Conservation (phyloP, 2,113 vertebrate genomes). For the Engystomops pustulosus region DNA sequence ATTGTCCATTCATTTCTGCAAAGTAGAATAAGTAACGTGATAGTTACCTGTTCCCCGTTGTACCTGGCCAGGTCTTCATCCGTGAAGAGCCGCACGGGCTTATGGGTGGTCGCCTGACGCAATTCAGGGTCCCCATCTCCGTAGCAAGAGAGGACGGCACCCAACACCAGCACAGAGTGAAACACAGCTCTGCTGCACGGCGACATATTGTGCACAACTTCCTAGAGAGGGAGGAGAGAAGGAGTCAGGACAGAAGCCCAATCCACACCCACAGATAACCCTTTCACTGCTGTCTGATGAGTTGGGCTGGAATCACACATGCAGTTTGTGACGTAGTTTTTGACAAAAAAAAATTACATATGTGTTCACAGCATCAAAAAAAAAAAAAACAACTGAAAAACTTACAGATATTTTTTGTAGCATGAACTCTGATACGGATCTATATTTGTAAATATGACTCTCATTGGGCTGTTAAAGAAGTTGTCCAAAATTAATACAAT, state of each 20-base stretch:
- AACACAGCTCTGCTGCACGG: neutral
- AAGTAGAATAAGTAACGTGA: neutral
- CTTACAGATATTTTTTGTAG: too few relatives aligned
- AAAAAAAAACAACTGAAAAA: too few relatives aligned
- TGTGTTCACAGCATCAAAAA: too few relatives aligned
- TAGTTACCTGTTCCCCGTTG: conserved; percentile 81
- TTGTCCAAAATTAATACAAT: too few relatives aligned
- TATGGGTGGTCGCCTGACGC: conserved; percentile 53
- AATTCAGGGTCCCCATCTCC: neutral
- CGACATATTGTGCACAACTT: conserved; percentile 7
- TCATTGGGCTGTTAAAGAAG: too few relatives aligned
- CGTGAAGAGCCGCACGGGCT: conserved; percentile 87
- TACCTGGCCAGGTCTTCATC: conserved; percentile 86
- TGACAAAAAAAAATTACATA: too few relatives aligned
- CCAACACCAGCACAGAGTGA: neutral
- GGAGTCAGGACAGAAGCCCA: neutral
- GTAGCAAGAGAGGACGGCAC: neutral
- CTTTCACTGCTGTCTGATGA: neutral
- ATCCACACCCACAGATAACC: conserved; percentile 20
- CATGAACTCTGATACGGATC: too few relatives aligned
- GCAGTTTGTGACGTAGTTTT: too few relatives aligned
- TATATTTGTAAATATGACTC: too few relatives aligned
- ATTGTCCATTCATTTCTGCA: neutral
- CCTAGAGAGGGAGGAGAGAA: conserved; percentile 5
- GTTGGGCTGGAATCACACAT: too few relatives aligned